These are phyloP conservation scores for Myotis findleyi DNA, from an alignment of 2,797 vertebrate genomes.

Conservation along the genomic window DNA sequence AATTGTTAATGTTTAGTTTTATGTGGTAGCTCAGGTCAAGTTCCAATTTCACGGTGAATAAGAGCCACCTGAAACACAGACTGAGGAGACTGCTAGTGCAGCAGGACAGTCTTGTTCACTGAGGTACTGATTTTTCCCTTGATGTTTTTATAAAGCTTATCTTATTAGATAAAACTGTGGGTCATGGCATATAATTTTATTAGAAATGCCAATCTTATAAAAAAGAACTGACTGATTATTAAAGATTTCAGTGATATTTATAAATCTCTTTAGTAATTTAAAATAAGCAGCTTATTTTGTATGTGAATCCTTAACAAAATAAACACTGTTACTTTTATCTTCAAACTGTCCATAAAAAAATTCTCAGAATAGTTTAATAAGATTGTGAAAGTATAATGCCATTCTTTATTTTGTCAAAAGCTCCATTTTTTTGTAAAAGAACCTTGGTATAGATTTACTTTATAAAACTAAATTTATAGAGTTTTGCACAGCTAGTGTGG, in stretches of 20 bases:
- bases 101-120: not conserved
- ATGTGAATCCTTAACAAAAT: conserved; percentile 15
- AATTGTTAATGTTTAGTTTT: not conserved
- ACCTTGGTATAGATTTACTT: conserved; percentile 7
- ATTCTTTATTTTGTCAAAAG: conserved; percentile 50
- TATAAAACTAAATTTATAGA: not conserved
- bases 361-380: conserved; percentile 13
- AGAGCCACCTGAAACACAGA: not conserved
- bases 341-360: conserved; percentile 37
- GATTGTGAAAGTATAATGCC: not conserved
- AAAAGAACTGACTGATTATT: conserved; percentile 28
- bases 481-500: not conserved
- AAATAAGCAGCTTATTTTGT: conserved; percentile 34
- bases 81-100: not conserved
- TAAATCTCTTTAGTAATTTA: conserved; percentile 22
- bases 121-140: conserved; percentile 5
- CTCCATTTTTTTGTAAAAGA: conserved; percentile 24
- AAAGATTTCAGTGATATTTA: conserved; percentile 14
- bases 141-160: conserved; percentile 30
- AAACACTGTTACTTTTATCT: not conserved
- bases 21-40: not conserved
- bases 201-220: conserved; percentile 30
- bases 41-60: not conserved
- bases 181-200: conserved; percentile 26
- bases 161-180: conserved; percentile 9